Evolutionary conservation across 2,113 vertebrate species (phyloP), one percentile per base, ranked within the genome.

Genomic region (Gasterosteus nipponicus): DNA sequence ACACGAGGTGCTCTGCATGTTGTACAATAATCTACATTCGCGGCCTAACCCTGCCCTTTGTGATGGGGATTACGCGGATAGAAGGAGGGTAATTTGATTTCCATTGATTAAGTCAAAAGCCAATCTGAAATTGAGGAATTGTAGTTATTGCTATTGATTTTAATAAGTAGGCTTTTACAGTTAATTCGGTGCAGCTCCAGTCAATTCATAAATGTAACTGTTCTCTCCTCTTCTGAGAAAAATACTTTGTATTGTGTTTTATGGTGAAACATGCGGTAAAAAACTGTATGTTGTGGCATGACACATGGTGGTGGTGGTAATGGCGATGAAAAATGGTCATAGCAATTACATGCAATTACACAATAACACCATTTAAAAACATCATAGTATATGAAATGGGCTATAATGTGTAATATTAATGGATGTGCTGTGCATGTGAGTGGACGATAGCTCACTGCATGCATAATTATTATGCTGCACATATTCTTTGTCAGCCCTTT

Each of bases 131-230:
- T 93, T 92, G 89, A 92, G 87, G 80, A 90, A 93, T 93, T 93
- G 89, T 84, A 92, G 91, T 94, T 94, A 94, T 95, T 94, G 92
- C 90, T 93, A 95, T 95, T 94, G 94, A 95, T 94, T 94, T 94
- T 89, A 94, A 95, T 94, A 94, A 95, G 93, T 90, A 93, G 92
- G 86, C 92, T 92, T 89, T 92, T 94, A 89, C 91, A 93, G 88
- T 94, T 91, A 87, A 93, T 92, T 93, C 89, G 87, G 69, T 69
- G 63, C 77, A 67, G 86, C 67, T 83, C 58, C 62, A 54, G 86
- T 92, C 89, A 66, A 91, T 90, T 80, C 69, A 81, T 54, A 84
- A 60, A 73, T 64, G 60, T 66, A 87, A 86, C 61, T 70, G 62
- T 83, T 86, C 61, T 63, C 71, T 1, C 49, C 22, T 70, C 69